Conservation (phyloP, 2,888 invertebrate genomes). For the Ectobius pallidus region DNA sequence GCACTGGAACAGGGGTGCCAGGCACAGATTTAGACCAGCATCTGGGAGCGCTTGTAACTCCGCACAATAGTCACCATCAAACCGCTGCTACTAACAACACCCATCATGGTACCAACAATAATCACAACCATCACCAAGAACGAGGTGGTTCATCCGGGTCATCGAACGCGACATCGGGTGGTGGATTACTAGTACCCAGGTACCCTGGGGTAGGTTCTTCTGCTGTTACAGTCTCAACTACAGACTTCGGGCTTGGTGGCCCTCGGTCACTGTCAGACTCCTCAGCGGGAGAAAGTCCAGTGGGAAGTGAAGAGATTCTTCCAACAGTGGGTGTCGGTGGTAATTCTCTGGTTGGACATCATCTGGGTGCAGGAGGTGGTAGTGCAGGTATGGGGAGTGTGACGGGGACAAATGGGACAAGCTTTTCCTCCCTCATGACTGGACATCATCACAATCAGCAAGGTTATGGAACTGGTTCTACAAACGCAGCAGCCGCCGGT, state of each 20-base stretch:
- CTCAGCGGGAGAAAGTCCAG: constrained; percentile 68
- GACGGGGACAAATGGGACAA: constrained; percentile 59
- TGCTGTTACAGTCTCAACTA: constrained; percentile 68
- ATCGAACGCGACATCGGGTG: constrained; percentile 37
- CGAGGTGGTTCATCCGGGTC: constrained; percentile 41
- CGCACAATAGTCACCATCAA: constrained; percentile 59
- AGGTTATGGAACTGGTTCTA: constrained; percentile 52
- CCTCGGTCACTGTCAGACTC: constrained; percentile 82
- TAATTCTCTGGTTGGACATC: constrained; percentile 67
- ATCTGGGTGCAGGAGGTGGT: constrained; percentile 52
- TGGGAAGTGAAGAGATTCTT: constrained; percentile 45
- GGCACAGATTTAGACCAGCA: constrained; percentile 68
- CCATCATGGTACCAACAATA: constrained; percentile 43
- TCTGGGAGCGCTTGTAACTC: constrained; percentile 66
- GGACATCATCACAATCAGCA: constrained; percentile 59
- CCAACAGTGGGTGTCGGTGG: constrained; percentile 58
- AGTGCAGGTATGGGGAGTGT: constrained; percentile 46
- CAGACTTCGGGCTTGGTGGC: constrained; percentile 56
- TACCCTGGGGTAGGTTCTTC: constrained; percentile 65
- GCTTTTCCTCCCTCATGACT: constrained; percentile 68
- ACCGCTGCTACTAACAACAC: constrained; percentile 48
- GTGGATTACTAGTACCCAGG: constrained; percentile 65
- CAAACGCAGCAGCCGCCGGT: constrained; percentile 39
- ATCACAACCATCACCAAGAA: constrained; percentile 33
- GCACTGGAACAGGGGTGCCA: constrained; percentile 46